These are phyloP conservation scores for Galeopterus variegatus DNA, from an alignment of 2,113 vertebrate species.

Conservation along the genomic window DNA sequence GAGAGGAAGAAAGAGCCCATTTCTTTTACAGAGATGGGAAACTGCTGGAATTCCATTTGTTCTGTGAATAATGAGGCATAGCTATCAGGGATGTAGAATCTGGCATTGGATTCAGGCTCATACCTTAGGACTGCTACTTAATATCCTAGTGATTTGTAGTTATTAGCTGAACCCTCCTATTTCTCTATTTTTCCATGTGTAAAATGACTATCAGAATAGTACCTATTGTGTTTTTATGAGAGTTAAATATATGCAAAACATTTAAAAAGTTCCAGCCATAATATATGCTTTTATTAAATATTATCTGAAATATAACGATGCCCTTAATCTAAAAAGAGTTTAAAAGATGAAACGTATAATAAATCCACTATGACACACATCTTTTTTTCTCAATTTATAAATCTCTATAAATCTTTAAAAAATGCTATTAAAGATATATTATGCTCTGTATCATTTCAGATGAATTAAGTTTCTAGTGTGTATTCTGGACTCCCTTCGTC, in stretches of 20 bases:
- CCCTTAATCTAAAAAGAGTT: background rate
- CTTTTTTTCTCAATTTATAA: background rate
- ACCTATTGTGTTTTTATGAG: fast-evolving
- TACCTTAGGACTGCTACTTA: background rate
- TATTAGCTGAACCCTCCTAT: fast-evolving
- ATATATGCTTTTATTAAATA: background rate
- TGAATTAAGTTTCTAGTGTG: background rate
- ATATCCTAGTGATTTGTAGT: background rate
- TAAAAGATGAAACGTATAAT: background rate
- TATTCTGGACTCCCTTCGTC: background rate
- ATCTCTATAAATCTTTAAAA: background rate
- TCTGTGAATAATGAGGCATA: background rate
- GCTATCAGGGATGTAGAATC: fast-evolving
- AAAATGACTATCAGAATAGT: background rate
- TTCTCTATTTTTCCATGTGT: background rate
- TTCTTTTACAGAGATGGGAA: background rate
- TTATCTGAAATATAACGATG: no score
- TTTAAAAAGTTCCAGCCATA: no score
- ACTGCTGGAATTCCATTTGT: fast-evolving
- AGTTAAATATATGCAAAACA: background rate
- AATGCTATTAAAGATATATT: background rate
- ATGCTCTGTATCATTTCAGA: background rate
- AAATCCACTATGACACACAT: background rate
- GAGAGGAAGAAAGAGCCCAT: background rate
- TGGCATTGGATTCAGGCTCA: background rate